phyloP scores from a whole-genome alignment of 2,888 invertebrate species.

The Drosophila niveifrons region DNA sequence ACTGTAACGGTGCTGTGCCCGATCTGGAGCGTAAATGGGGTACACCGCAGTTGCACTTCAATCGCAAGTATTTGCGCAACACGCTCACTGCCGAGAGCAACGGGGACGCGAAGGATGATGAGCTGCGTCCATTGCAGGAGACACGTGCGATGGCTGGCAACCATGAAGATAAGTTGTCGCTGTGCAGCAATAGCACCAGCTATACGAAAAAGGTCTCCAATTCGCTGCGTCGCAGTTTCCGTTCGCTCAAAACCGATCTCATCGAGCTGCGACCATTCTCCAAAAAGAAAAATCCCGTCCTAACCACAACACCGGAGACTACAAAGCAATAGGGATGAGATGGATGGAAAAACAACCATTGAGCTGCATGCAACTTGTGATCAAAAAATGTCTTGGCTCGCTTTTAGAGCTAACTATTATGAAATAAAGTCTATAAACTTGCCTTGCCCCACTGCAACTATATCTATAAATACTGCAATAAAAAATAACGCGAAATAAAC shows the following conservation, averaged over 20 bases:
- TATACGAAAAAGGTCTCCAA: conserved; percentile 82
- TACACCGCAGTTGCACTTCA: conserved; percentile 83
- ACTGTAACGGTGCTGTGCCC: conserved; percentile 51
- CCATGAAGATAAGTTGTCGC: conserved; percentile 76
- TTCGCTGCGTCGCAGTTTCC: conserved; percentile 81
- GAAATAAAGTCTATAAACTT: too few relatives aligned
- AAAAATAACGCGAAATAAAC: not conserved
- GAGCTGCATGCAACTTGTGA: conserved; percentile 3
- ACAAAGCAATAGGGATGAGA: not conserved
- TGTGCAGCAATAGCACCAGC: conserved; percentile 78
- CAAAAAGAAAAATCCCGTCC: conserved; percentile 54
- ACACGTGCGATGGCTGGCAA: conserved; percentile 10
- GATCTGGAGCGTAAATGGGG: conserved; percentile 83
- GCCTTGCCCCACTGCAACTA: too few relatives aligned
- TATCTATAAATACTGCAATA: not conserved
- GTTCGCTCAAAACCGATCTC: conserved; percentile 78
- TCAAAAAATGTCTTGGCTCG: not conserved
- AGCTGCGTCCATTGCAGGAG: conserved; percentile 54
- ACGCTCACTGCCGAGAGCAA: conserved; percentile 65
- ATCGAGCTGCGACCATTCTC: conserved; percentile 81
- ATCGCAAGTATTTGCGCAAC: conserved; percentile 82
- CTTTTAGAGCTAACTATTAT: not conserved
- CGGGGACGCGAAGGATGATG: conserved; percentile 43
- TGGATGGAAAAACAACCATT: not conserved
- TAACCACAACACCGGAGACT: conserved; percentile 5